Evolutionary conservation across 2,888 invertebrate species (phyloP), one percentile per base, ranked within the genome.

Genomic region (Orthonevra nobilis): DNA sequence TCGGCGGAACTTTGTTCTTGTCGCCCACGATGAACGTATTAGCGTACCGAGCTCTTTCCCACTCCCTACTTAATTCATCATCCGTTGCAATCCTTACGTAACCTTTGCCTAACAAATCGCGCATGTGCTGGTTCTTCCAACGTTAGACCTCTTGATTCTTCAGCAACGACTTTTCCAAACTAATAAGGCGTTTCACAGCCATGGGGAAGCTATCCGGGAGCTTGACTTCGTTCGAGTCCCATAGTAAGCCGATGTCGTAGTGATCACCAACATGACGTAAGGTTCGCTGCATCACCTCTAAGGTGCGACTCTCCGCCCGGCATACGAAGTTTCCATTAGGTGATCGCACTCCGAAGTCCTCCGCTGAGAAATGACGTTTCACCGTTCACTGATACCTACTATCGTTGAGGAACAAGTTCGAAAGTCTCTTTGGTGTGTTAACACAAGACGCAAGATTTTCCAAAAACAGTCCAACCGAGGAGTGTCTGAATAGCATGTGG

Each of bases 381-480:
- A 69, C 60, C 1, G 17, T 3, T 60, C 50, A 34, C 12, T 46
- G 38, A n/a, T 48, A 48, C 1, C 26, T 26, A 26, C 19, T 15
- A 19, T 38, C 42, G 23, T 52, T 50, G 4, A 50, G 40, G 15
- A 20, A 48, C 2, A 38, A 10, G n/a, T 40, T n/a, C 15, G 30
- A 48, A 14, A n/a, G 10, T 10, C 12, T 20, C 4, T 14, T 40
- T 23, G 56, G 32, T 6, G 56, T 10, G 0, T 30, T 17, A 5
- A 40, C 14, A 20, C 40, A 46, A 2, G 19, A 15, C 7, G 56
- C 28, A n/a, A 20, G 44, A 20, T 15, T n/a, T 36, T 14, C 44
- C 50, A 14, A 60, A 61, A 19, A 61, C 38, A 3, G 44, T 40
- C 56, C 63, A 72, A 40, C 48, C 72, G 4, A 63, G 56, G 7